These are phyloP conservation scores for Siniperca undulata DNA, from an alignment of 2,797 vertebrate species.

Conservation along the genomic window DNA sequence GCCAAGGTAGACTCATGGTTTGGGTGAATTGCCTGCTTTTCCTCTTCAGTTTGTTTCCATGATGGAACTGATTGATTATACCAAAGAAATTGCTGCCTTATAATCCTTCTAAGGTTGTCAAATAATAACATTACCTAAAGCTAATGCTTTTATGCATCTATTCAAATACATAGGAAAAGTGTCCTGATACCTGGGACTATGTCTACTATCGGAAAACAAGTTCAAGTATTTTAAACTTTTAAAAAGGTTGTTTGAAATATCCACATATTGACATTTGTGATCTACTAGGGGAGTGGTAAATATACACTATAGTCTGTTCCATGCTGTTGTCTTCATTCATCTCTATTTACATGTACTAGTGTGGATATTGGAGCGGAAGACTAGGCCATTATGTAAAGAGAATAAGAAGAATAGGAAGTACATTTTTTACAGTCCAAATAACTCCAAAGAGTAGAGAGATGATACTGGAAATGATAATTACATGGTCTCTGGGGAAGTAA, in stretches of 20 bases:
- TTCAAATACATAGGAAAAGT: conserved; percentile 69
- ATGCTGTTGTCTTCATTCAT: conserved; percentile 79
- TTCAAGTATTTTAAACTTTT: conserved; percentile 62
- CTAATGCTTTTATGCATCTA: conserved; percentile 64
- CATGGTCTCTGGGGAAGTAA: conserved; percentile 65
- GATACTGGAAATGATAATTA: conserved; percentile 72
- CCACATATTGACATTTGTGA: conserved; percentile 66
- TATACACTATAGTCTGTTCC: conserved; percentile 75
- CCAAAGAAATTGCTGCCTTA: conserved; percentile 52
- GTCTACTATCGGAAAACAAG: conserved; percentile 69
- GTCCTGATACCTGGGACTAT: conserved; percentile 61
- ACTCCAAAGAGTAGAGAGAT: conserved; percentile 69
- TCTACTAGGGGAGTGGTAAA: conserved; percentile 65
- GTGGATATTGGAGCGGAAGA: conserved; percentile 74
- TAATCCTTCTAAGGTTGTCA: conserved; percentile 40
- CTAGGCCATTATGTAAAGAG: conserved; percentile 67
- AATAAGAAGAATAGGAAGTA: conserved; percentile 71
- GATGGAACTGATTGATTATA: conserved; percentile 39
- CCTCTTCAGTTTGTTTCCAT: conserved; percentile 37
- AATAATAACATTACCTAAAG: conserved; percentile 55
- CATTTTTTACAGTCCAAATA: conserved; percentile 70
- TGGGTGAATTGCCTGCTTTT: conserved; percentile 43
- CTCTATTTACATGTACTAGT: conserved; percentile 79
- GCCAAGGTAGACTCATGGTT: conserved; percentile 33
- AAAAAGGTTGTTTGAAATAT: conserved; percentile 72